Percentiles rank a stretch among this genome's conserved stretches.
phyloP scores from a whole-genome alignment of 2,888 invertebrate genomes.

The Morinoia aosen region DNA sequence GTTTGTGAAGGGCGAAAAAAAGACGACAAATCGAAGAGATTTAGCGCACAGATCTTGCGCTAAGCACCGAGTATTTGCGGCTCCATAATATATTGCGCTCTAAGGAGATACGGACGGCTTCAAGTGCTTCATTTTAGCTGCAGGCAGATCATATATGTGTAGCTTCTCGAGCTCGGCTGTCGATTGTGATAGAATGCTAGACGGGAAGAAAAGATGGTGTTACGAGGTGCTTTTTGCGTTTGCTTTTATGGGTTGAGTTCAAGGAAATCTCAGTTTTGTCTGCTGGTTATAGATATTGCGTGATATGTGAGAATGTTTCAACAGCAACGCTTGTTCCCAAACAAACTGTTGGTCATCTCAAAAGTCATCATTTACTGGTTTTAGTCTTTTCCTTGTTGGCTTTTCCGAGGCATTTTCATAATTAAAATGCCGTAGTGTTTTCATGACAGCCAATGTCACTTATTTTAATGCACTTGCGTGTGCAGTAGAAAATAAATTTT shows the following conservation, averaged over 20 bases:
- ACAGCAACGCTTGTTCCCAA: too few species aligned
- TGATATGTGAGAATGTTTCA: too few species aligned
- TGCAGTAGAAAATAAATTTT: too few species aligned
- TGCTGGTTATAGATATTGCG: neutral
- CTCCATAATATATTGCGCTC: neutral
- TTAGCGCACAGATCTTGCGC: neutral
- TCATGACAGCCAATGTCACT: too few species aligned
- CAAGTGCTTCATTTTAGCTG: conserved; percentile 10
- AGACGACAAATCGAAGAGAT: neutral
- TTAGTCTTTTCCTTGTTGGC: too few species aligned
- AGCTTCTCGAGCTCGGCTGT: neutral
- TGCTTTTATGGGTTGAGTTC: neutral
- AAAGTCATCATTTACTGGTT: too few species aligned
- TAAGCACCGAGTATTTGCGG: neutral
- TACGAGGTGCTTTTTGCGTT: neutral
- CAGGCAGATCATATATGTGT: neutral
- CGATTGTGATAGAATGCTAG: neutral
- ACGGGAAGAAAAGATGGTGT: neutral
- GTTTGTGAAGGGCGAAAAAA: neutral
- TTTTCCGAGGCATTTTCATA: too few species aligned
- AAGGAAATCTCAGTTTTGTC: neutral
- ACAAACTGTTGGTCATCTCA: too few species aligned
- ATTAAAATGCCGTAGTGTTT: too few species aligned
- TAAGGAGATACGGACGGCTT: neutral
- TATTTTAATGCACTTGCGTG: too few species aligned